Percentiles rank a stretch among this genome's conserved stretches.
Conservation (phyloP, 2,888 invertebrate genomes). For the Amblyteles armatorius region DNA sequence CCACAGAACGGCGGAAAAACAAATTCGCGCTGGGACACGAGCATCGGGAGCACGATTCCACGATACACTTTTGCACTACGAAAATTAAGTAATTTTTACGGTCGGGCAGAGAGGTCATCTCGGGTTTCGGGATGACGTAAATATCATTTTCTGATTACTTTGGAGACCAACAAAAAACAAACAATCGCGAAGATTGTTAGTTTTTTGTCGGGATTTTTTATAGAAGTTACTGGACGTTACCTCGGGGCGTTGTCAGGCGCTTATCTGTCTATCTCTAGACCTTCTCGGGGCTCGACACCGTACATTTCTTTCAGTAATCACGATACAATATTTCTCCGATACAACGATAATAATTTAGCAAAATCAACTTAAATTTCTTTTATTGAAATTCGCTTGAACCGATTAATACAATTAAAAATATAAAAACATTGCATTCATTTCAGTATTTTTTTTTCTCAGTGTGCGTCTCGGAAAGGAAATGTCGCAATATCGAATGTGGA, state of each 20-base stretch:
- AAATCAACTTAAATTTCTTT: background rate
- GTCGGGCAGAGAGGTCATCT: background rate
- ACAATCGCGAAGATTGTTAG: too few relatives aligned
- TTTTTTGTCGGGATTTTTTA: too few relatives aligned
- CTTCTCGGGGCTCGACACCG: too few relatives aligned
- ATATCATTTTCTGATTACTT: background rate
- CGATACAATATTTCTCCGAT: too few relatives aligned
- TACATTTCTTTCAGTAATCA: too few relatives aligned
- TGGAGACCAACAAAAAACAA: too few relatives aligned
- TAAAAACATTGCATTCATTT: background rate
- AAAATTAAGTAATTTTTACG: slow-evolving; percentile 1
- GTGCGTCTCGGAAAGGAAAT: slow-evolving; percentile 36
- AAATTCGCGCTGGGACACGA: slow-evolving; percentile 40
- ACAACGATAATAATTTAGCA: background rate
- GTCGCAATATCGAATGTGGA: slow-evolving; percentile 47
- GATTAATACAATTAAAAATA: background rate
- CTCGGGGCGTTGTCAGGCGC: too few relatives aligned
- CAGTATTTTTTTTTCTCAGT: background rate
- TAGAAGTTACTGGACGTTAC: too few relatives aligned
- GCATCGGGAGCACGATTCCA: background rate
- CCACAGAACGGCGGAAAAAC: slow-evolving; percentile 42
- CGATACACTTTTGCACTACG: slow-evolving; percentile 1
- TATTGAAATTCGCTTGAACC: background rate
- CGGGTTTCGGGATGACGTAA: too few relatives aligned
- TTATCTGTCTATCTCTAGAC: too few relatives aligned